A percentile compares a stretch with the other conserved stretches of the same genome.
These are phyloP conservation scores for Epistrophe grossulariae DNA, from an alignment of 2,888 invertebrate species.

Conservation along the genomic window DNA sequence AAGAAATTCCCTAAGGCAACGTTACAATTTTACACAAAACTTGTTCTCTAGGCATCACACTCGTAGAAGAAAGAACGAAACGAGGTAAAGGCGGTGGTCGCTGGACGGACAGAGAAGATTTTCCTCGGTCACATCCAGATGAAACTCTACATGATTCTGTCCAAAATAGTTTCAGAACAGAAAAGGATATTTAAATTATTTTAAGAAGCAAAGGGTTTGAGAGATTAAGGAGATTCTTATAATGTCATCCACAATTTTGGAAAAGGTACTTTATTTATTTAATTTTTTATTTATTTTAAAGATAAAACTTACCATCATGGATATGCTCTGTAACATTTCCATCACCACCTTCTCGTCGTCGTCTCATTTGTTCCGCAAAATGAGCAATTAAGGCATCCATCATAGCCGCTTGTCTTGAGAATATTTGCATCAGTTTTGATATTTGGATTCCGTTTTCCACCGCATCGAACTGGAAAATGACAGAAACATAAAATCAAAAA, in stretches of 20 bases:
- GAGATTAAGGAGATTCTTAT: conserved; percentile 17
- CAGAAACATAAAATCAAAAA: conserved; percentile 24
- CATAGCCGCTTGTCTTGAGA: conserved; percentile 91
- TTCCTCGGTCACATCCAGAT: conserved; percentile 2
- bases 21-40: conserved; percentile 68
- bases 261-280: not conserved
- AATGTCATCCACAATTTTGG: not conserved
- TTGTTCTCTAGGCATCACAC: conserved; percentile 24
- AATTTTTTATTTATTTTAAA: not conserved
- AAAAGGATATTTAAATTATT: conserved; percentile 54
- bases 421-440: conserved; percentile 84
- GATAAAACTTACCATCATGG: conserved; percentile 82
- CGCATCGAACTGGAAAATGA: conserved; percentile 82
- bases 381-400: conserved; percentile 94
- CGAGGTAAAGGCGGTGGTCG: not conserved
- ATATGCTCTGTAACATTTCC: conserved; percentile 82
- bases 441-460: conserved; percentile 84
- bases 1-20: conserved; percentile 57
- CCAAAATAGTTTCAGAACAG: conserved; percentile 13
- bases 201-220: not conserved
- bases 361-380: conserved; percentile 91
- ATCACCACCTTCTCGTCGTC: conserved; percentile 84
- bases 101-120: not conserved
- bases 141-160: conserved; percentile 34
- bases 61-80: not conserved